phyloP scores from a whole-genome alignment of 2,888 invertebrate species.

The Megaustenia siamemsis region DNA sequence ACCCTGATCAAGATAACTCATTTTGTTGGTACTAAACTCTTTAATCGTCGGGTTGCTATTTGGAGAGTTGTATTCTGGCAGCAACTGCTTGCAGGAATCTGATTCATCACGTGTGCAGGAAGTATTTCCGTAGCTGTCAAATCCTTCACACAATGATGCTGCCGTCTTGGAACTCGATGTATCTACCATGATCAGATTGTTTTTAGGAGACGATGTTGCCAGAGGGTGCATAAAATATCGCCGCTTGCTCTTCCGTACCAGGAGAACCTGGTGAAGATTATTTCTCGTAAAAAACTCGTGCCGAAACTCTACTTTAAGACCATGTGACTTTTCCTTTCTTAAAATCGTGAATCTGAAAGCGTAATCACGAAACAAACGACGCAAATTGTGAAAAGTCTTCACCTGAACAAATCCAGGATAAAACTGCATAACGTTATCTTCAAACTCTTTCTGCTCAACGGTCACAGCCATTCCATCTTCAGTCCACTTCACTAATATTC shows the following conservation, averaged over 20 bases:
- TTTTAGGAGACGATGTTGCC: slow-evolving; percentile 35
- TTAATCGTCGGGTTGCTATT: no score
- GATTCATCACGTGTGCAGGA: not conserved
- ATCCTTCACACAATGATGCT: no score
- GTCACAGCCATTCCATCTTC: slow-evolving; percentile 65
- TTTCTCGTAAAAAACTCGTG: slow-evolving; percentile 69
- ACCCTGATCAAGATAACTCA: no score
- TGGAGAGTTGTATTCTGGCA: not conserved
- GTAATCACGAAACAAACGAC: slow-evolving; percentile 77
- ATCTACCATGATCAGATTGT: no score
- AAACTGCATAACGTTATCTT: slow-evolving; percentile 68
- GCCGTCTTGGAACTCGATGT: no score
- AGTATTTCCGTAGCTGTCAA: not conserved
- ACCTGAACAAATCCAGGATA: slow-evolving; percentile 78
- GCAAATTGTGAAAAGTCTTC: slow-evolving; percentile 72
- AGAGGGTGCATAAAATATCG: not conserved
- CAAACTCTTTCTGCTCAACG: slow-evolving; percentile 67
- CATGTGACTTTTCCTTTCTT: slow-evolving; percentile 46
- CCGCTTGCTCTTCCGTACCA: slow-evolving; percentile 58
- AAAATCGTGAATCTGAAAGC: slow-evolving; percentile 71
- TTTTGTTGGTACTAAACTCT: no score
- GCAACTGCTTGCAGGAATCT: not conserved
- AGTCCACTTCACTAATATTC: slow-evolving; percentile 69
- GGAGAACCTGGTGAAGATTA: slow-evolving; percentile 61
- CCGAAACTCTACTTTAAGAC: slow-evolving; percentile 66